Conservation (phyloP, 2,797 vertebrate species). For the Brachymystax lenok region DNA sequence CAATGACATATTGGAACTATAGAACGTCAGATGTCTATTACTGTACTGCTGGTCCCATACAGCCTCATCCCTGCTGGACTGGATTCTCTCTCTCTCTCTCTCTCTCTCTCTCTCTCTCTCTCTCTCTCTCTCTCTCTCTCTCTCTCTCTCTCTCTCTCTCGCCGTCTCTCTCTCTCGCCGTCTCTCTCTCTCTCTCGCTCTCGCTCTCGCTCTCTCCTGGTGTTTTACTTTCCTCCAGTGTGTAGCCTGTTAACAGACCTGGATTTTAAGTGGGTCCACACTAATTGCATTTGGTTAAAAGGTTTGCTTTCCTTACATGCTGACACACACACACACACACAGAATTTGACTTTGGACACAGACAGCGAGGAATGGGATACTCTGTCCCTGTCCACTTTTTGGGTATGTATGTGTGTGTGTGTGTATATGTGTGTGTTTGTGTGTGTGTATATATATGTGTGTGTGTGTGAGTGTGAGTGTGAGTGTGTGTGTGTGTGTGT, state of each 20-base stretch:
- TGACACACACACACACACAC: conserved; percentile 25
- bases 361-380: too few species aligned
- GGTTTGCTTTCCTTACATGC: conserved; percentile 21
- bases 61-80: too few species aligned
- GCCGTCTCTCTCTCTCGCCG: not conserved
- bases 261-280: conserved; percentile 47
- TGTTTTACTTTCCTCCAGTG: conserved; percentile 52
- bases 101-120: not conserved
- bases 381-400: too few species aligned
- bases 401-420: too few species aligned
- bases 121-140: not conserved
- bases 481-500: too few species aligned
- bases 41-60: too few species aligned
- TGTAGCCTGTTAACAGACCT: conserved; percentile 35
- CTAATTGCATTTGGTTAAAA: conserved; percentile 51
- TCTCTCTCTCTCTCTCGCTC: conserved; percentile 24
- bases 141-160: not conserved
- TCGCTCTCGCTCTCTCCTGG: conserved; percentile 38
- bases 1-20: too few species aligned
- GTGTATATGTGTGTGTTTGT: too few species aligned
- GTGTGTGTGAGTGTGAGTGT: conserved; percentile 37
- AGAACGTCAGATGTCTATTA: too few species aligned
- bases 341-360: too few species aligned
- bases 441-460: too few species aligned
- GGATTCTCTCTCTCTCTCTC: not conserved